Evolutionary conservation across 2,888 invertebrate genomes (phyloP).

Genomic region (Pandemis cinnamomeana): DNA sequence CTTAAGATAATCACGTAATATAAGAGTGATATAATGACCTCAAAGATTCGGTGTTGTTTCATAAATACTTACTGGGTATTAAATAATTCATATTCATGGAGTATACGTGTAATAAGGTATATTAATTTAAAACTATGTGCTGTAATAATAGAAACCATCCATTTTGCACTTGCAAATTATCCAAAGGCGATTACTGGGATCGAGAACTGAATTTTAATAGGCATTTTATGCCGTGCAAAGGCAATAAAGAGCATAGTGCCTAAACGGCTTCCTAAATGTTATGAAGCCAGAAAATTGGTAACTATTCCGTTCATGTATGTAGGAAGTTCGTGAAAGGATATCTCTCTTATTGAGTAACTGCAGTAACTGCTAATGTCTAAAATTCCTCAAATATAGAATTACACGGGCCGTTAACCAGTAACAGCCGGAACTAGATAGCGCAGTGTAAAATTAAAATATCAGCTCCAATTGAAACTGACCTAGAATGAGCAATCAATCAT

Average conservation of each 20-base stretch:
- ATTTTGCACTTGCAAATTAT: constrained; percentile 35
- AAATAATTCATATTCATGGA: too few species aligned
- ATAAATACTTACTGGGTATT: too few species aligned
- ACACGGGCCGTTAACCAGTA: constrained; percentile 29
- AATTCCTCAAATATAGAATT: constrained; percentile 32
- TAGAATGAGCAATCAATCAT: constrained; percentile 35
- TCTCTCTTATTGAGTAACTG: constrained; percentile 15
- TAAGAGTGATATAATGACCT: too few species aligned
- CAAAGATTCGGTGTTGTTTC: too few species aligned
- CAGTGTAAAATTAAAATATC: constrained; percentile 30
- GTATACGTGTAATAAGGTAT: neutral
- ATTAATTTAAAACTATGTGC: constrained; percentile 10
- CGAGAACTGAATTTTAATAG: constrained; percentile 34
- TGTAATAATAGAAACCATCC: constrained; percentile 21
- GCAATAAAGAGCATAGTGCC: constrained; percentile 19
- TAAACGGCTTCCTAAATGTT: constrained; percentile 15
- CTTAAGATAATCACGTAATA: too few species aligned
- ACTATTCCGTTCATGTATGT: constrained; percentile 10
- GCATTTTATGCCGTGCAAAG: constrained; percentile 25
- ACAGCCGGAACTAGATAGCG: constrained; percentile 37
- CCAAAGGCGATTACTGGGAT: constrained; percentile 34
- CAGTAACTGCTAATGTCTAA: neutral
- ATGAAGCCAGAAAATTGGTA: constrained; percentile 18
- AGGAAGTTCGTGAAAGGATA: constrained; percentile 25
- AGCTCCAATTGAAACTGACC: constrained; percentile 35